Evolutionary conservation across 92 coral and sea anemone genomes (phyloP).

Genomic region (Isaurus tuberculatus): DNA sequence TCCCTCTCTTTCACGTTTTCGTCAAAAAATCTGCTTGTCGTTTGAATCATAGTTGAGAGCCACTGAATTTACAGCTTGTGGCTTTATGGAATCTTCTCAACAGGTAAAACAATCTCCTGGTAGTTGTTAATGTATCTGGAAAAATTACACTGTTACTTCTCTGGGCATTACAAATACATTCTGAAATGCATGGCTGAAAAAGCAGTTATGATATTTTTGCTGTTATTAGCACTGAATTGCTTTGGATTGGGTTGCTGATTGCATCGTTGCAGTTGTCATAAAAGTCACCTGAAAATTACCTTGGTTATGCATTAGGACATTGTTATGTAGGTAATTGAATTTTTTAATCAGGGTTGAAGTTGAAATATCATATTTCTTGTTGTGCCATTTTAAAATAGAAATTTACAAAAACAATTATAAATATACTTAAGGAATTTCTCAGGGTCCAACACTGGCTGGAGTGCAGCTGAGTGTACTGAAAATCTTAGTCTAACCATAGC

Average conservation of each 20-base stretch:
- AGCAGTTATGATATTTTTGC: background rate
- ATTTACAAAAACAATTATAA: too few relatives aligned
- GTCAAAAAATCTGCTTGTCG: constrained; percentile 42
- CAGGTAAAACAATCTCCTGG: constrained; percentile 2
- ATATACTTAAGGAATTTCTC: background rate
- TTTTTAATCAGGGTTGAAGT: background rate
- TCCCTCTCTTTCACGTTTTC: constrained; percentile 34
- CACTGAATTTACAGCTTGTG: background rate
- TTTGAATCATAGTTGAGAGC: constrained; percentile 63
- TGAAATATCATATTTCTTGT: background rate
- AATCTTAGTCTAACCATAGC: background rate
- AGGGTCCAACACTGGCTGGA: background rate
- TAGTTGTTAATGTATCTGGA: background rate
- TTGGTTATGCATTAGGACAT: too few relatives aligned
- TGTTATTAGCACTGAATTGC: background rate
- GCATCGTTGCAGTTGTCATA: background rate
- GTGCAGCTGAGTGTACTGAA: background rate
- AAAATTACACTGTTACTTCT: background rate
- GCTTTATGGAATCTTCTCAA: background rate
- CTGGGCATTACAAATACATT: background rate
- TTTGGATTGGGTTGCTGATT: background rate
- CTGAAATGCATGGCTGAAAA: background rate
- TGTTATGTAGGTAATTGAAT: too few relatives aligned
- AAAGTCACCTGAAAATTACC: too few relatives aligned
- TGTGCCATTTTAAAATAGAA: background rate